Evolutionary conservation across 2,797 vertebrate species (phyloP), one percentile per base, ranked within the genome.

Genomic region (Pteronotus mesoamericanus): DNA sequence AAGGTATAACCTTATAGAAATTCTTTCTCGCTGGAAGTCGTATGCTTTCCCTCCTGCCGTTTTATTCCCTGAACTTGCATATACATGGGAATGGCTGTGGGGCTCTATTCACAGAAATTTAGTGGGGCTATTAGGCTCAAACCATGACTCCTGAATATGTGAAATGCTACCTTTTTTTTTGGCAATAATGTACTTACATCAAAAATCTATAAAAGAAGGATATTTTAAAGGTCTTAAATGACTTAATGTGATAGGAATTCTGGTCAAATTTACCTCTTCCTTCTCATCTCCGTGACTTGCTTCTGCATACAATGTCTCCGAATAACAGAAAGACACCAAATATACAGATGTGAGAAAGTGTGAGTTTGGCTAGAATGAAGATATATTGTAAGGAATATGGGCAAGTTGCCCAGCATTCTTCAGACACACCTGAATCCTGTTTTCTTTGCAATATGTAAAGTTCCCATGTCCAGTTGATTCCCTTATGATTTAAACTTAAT

Each of bases 301-400:
- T 89, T 95, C 90, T 96, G 37, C 55, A 85, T 39, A 59, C 82
- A 91, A 11, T 72, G 59, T 94, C 95, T 97, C 79, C 80, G 53
- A 84, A 97, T 83, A 95, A 51, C 39, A 91, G 59, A 89, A 93
- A 92, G 74, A 92, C 51, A 96, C 82, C 93, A 96, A 86, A 89
- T 91, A 95, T 97, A 91, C 95, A 95, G 90, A 97, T 95, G 75
- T 96, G 79, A 95, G 69, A 74, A 97, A 75, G 83, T 94, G 48
- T 87, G 74, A 96, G 59, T 84, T 97, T 96, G 93, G 78, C 92
- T 51, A 84, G 59, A 91, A 95, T 94, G 78, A 96, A 96, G 79
- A 89, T n/a, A 34, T 95, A 96, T 46, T 86, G 57, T 57, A 78
- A 90, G 80, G 74, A 94, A 80, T 22, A 95, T 22, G 59, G 92